These are phyloP conservation scores for Xyrichtys novacula DNA, from an alignment of 2,797 vertebrate genomes.

Conservation along the genomic window DNA sequence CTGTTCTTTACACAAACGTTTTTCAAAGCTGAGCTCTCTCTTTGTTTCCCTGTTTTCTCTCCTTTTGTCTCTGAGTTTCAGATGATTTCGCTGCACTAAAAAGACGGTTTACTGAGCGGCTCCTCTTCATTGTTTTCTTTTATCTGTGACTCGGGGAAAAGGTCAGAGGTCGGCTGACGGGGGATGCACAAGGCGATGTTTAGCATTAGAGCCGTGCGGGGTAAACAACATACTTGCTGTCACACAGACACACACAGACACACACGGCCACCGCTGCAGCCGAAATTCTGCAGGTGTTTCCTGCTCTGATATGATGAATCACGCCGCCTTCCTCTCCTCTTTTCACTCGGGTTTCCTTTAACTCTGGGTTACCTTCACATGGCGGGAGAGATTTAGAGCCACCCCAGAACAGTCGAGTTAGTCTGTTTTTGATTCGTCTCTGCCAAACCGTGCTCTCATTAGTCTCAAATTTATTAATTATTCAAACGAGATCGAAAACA, in stretches of 20 bases:
- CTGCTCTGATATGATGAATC: conserved; percentile 76
- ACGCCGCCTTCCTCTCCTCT: conserved; percentile 66
- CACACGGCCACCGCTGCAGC: conserved; percentile 14
- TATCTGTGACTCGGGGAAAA: conserved; percentile 26
- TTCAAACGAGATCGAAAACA: conserved; percentile 15
- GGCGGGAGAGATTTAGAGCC: conserved; percentile 49
- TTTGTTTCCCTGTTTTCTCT: conserved; percentile 1
- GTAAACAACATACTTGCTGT: conserved; percentile 30
- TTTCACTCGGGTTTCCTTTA: conserved; percentile 69
- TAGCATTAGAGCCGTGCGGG: conserved; percentile 15
- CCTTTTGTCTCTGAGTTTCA: background rate
- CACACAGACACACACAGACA: conserved; percentile 29
- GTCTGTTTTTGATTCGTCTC: background rate
- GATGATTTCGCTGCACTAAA: background rate
- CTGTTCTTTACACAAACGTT: conserved; percentile 34
- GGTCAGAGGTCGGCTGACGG: conserved; percentile 39
- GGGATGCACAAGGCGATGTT: conserved; percentile 22
- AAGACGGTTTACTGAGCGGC: background rate
- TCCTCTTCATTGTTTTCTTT: conserved; percentile 35
- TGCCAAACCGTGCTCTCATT: background rate
- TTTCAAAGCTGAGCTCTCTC: background rate
- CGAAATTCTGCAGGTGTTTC: conserved; percentile 77
- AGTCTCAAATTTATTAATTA: conserved; percentile 10
- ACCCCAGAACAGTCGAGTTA: conserved; percentile 13
- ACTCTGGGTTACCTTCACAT: conserved; percentile 44